Percentiles rank a stretch among this genome's conserved stretches.
These are phyloP conservation scores for Griposia aprilina DNA, from an alignment of 2,888 invertebrate genomes.

Conservation along the genomic window DNA sequence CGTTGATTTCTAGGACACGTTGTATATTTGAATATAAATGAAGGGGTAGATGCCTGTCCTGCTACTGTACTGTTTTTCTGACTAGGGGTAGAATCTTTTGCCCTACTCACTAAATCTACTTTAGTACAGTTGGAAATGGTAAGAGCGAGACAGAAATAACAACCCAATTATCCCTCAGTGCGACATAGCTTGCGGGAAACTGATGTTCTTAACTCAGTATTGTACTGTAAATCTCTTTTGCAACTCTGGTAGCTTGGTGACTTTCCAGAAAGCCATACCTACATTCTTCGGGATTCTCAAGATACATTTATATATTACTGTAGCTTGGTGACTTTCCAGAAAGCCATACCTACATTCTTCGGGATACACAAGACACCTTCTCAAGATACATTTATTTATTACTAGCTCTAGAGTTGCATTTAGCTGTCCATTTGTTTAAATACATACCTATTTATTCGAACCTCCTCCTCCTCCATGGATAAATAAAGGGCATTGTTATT, in stretches of 20 bases:
- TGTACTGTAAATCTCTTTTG: not conserved
- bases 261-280: conserved; percentile 9
- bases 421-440: not conserved
- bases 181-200: not conserved
- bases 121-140: not conserved
- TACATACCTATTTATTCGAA: not conserved
- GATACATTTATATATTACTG: not conserved
- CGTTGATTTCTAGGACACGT: too few relatives aligned
- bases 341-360: not conserved
- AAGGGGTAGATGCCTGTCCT: not conserved
- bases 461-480: not conserved
- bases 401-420: not conserved
- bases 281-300: conserved; percentile 2
- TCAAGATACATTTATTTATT: not conserved
- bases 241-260: conserved; percentile 3
- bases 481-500: too few relatives aligned
- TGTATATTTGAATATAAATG: not conserved
- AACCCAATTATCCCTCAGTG: not conserved
- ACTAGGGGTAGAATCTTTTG: not conserved
- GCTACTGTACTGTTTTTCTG: not conserved
- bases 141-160: not conserved
- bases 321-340: conserved; percentile 1
- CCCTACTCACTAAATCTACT: conserved; percentile 15
- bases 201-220: not conserved
- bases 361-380: not conserved